Evolutionary conservation across 1,140 invertebrate species (phyloP), one percentile per base, ranked within the genome.

Genomic region (Drosophila orena): DNA sequence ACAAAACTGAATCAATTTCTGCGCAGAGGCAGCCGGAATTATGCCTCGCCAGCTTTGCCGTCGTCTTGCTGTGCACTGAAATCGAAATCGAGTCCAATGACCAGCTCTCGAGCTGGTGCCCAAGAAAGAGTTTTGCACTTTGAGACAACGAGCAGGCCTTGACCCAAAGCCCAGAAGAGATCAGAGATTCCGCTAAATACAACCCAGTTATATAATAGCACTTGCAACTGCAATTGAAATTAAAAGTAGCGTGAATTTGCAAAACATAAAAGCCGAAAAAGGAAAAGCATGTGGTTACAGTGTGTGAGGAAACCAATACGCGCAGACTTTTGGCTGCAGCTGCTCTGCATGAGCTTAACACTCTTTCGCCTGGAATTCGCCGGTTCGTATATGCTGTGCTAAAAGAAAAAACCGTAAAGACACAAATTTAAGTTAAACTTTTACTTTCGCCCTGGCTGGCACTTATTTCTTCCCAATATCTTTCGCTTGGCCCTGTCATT

Each of bases 61-160:
- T 37, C 55, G 77, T 56, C 72, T 70, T 44, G 55, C 50, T 74
- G 57, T 60, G 56, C 50, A 59, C 58, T 68, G 68, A 89, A 79
- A 89, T 79, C 79, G 76, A 83, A 74, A 86, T 65, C 72, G 77
- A 78, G 84, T 89, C 84, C 84, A 89, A 90, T 89, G 85, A 89
- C 84, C 83, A 85, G 77, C 60, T 61, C 64, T 66, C 37, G 35
- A 52, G 55, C 57, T 52, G 62, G 66, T 70, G 56, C 27, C 24
- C 52, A 53, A 60, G 62, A 44, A 55, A 70, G 52, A 60, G 24
- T 44, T 66, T 57, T 44, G 64, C 60, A 68, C 60, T 65, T 65
- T 59, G n/a, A 68, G 37, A 49, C 40, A 52, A 58, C 35, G 24
- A 42, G 27, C 53, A 75, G 72, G 49, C 71, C 72, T 75, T 75